phyloP scores from a whole-genome alignment of 2,113 vertebrate species.

The Trichechus manatus region DNA sequence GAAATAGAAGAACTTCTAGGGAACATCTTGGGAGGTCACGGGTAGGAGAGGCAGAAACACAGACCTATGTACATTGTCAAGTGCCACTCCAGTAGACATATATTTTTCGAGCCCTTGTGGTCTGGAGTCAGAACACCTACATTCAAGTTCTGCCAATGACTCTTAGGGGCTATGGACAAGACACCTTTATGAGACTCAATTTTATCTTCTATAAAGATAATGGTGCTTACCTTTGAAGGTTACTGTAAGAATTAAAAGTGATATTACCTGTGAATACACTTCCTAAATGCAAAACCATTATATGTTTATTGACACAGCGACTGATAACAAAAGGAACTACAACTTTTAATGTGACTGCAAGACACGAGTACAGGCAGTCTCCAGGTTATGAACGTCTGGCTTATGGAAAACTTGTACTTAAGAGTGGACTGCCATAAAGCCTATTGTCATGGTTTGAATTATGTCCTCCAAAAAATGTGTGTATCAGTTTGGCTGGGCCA shows the following conservation, averaged over 20 bases:
- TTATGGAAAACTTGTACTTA: no score
- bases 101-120: not conserved
- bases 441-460: no score
- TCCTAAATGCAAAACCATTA: not conserved
- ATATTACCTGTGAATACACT: not conserved
- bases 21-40: not conserved
- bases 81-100: not conserved
- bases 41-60: not conserved
- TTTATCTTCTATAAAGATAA: slow-evolving; percentile 49
- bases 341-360: not conserved
- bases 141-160: not conserved
- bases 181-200: not conserved
- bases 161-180: not conserved
- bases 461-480: no score
- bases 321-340: not conserved
- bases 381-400: no score
- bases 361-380: not conserved
- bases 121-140: not conserved
- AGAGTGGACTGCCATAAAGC: no score
- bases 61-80: not conserved
- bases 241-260: not conserved
- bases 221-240: not conserved
- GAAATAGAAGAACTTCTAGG: not conserved
- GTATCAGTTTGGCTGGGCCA: no score
- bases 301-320: not conserved